Conservation (phyloP, 2,888 invertebrate genomes). For the Papilio elwesi region DNA sequence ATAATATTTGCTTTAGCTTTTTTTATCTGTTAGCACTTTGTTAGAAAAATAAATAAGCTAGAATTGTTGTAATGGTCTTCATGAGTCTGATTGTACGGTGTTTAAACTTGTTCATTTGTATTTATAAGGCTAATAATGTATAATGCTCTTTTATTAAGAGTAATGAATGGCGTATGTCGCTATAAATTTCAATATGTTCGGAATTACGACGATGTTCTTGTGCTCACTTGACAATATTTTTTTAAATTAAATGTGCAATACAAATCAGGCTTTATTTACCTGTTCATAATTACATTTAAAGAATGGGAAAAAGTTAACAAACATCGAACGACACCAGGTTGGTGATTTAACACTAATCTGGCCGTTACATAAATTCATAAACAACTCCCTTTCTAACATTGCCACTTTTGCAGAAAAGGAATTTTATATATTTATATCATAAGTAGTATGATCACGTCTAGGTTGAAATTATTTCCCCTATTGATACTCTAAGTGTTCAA, state of each 20-base stretch:
- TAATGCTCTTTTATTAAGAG: conserved; percentile 27
- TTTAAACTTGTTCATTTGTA: conserved; percentile 23
- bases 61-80: neutral
- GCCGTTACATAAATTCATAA: too few relatives aligned
- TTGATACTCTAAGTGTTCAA: too few relatives aligned
- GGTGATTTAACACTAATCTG: too few relatives aligned
- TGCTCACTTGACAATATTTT: conserved; percentile 8
- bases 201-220: neutral
- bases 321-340: too few relatives aligned
- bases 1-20: neutral
- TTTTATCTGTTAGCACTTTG: neutral
- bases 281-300: too few relatives aligned
- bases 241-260: neutral
- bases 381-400: too few relatives aligned
- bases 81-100: neutral
- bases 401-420: too few relatives aligned
- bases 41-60: neutral
- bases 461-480: too few relatives aligned
- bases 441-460: too few relatives aligned
- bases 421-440: too few relatives aligned
- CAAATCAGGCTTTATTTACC: too few relatives aligned
- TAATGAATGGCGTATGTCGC: conserved; percentile 8
- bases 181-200: conserved; percentile 33
- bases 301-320: too few relatives aligned
- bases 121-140: conserved; percentile 10